Conservation (phyloP, 2,888 invertebrate genomes). For the Drosophila tripunctata region DNA sequence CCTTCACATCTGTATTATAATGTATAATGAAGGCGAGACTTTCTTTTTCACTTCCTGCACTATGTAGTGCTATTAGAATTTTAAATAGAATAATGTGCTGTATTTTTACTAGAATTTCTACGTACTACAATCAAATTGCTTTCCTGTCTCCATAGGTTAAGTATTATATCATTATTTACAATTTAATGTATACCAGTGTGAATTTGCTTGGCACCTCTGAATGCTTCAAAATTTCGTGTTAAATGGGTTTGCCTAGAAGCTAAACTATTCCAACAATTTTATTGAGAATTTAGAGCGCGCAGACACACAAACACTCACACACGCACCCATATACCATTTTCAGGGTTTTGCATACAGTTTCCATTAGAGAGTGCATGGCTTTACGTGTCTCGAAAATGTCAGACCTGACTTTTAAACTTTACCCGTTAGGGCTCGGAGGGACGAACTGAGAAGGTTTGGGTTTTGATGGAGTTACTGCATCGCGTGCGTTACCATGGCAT, state of each 20-base stretch:
- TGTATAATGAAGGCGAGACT: too few species aligned
- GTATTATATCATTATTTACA: neutral
- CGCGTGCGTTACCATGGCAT: conserved; percentile 54
- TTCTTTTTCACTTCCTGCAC: too few species aligned
- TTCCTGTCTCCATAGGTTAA: neutral
- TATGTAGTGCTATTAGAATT: too few species aligned
- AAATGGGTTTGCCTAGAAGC: neutral
- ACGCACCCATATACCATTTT: neutral
- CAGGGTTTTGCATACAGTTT: neutral
- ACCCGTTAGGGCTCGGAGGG: neutral
- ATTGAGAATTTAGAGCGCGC: neutral
- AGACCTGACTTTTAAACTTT: neutral
- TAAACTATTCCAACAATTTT: neutral
- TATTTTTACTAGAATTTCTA: too few species aligned
- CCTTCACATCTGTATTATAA: too few species aligned
- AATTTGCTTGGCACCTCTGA: neutral
- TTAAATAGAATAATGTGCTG: too few species aligned
- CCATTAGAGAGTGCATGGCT: neutral
- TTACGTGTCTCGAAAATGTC: neutral
- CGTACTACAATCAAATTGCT: neutral
- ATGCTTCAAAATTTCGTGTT: neutral
- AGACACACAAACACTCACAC: neutral
- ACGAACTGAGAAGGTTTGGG: neutral
- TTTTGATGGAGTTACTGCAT: conserved; percentile 48
- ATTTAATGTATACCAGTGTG: too few species aligned